phyloP scores from a whole-genome alignment of 1,140 invertebrate species.

The Apocrypta bakeri region DNA sequence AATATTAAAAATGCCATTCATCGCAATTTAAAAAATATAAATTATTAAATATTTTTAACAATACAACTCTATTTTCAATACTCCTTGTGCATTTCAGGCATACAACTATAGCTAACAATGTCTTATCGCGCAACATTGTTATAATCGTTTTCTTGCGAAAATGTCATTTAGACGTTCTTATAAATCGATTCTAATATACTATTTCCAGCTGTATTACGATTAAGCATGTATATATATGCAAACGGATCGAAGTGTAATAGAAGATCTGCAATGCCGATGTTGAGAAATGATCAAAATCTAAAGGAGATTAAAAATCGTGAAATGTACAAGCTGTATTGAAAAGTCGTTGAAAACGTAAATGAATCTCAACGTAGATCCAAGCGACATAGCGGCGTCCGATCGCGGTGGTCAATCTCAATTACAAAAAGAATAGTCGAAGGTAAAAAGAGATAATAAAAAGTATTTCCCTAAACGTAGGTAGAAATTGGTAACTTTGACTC shows the following conservation, averaged over 20 bases:
- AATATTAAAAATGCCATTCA: conserved; percentile 39
- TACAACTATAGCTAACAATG: no score
- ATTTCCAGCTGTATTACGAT: conserved; percentile 29
- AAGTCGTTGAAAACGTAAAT: conserved; percentile 31
- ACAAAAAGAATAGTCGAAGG: conserved; percentile 72
- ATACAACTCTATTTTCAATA: neutral
- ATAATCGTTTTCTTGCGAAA: conserved; percentile 22
- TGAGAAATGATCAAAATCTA: neutral
- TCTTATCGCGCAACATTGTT: no score
- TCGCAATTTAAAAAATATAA: neutral
- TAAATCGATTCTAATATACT: conserved; percentile 43
- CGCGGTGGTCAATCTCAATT: conserved; percentile 70
- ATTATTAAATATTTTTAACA: neutral
- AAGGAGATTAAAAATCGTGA: neutral
- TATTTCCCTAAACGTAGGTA: conserved; percentile 71
- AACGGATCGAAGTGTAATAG: no score
- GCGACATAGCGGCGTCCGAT: conserved; percentile 57
- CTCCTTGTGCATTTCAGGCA: neutral
- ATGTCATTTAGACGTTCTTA: conserved; percentile 35
- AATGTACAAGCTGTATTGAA: neutral
- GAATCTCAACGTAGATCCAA: conserved; percentile 37
- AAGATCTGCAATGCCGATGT: no score
- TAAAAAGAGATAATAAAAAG: conserved; percentile 73
- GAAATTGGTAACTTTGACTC: conserved; percentile 75
- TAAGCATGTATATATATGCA: conserved; percentile 29